These are phyloP conservation scores for Calidris pugnax DNA, from an alignment of 2,113 vertebrate species.

Conservation along the genomic window DNA sequence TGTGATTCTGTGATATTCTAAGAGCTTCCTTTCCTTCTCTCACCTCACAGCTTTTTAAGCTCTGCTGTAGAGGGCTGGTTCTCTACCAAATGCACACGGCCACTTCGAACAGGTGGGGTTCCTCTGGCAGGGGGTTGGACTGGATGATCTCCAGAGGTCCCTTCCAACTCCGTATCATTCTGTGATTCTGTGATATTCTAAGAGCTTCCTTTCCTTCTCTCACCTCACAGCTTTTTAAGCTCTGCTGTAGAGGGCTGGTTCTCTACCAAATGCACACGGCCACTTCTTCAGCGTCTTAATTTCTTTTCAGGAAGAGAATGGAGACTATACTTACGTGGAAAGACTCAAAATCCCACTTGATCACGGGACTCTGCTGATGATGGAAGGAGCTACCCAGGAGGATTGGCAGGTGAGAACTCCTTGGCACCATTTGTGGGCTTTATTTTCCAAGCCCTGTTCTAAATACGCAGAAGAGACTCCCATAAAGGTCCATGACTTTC, in stretches of 20 bases:
- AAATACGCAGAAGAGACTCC: accelerated
- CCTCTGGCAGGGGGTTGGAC: no score
- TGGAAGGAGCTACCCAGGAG: slow-evolving; percentile 92
- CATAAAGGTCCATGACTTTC: not conserved
- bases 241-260: not conserved
- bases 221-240: not conserved
- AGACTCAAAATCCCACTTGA: slow-evolving; percentile 83
- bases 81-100: not conserved
- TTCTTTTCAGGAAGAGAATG: slow-evolving; percentile 83
- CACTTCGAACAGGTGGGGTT: no score
- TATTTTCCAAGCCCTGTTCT: not conserved
- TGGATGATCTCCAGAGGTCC: no score
- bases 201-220: not conserved
- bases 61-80: not conserved
- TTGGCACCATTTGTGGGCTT: not conserved
- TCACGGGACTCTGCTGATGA: slow-evolving; percentile 90
- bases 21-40: not conserved
- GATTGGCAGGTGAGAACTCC: slow-evolving; percentile 89
- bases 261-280: not conserved
- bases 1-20: not conserved
- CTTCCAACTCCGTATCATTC: no score
- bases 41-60: not conserved
- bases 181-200: not conserved
- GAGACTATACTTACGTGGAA: slow-evolving; percentile 87
- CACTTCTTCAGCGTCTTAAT: not conserved